Percentiles rank a stretch among this genome's conserved stretches.
Conservation (phyloP, 2,797 vertebrate genomes). For the Lemur catta region DNA sequence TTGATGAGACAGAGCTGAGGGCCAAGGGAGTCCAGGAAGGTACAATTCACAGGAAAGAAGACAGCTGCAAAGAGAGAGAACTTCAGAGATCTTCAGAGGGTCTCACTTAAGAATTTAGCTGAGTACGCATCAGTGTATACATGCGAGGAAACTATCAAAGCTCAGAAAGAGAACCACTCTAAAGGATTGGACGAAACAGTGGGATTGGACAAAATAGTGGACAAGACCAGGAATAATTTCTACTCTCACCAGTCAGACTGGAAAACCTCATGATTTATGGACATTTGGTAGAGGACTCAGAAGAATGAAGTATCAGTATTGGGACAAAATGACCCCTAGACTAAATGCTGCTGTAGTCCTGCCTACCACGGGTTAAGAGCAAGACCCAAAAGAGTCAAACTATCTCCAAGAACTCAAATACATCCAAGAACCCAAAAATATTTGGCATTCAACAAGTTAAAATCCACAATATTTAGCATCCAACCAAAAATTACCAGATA, state of each 20-base stretch:
- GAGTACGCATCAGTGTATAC: no score
- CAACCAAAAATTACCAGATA: neutral
- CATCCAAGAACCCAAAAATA: neutral
- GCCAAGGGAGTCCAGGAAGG: neutral
- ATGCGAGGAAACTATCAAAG: neutral
- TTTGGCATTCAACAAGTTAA: neutral
- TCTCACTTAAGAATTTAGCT: neutral
- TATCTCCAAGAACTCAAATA: neutral
- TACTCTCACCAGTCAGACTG: neutral
- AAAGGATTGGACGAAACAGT: neutral
- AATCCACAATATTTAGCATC: neutral
- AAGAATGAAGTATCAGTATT: neutral
- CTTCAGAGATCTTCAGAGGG: no score
- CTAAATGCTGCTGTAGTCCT: neutral
- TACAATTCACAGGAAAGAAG: neutral
- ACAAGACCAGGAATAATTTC: neutral
- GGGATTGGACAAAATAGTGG: neutral
- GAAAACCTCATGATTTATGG: neutral
- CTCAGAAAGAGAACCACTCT: neutral
- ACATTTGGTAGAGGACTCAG: neutral
- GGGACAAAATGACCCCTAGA: neutral
- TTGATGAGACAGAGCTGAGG: neutral
- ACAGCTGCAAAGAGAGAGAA: neutral
- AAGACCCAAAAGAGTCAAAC: neutral
- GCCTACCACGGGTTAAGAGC: neutral